Percentiles rank a stretch among this genome's conserved stretches.
Conservation (phyloP, 2,113 vertebrate genomes). For the Gallinago jamesoni region DNA sequence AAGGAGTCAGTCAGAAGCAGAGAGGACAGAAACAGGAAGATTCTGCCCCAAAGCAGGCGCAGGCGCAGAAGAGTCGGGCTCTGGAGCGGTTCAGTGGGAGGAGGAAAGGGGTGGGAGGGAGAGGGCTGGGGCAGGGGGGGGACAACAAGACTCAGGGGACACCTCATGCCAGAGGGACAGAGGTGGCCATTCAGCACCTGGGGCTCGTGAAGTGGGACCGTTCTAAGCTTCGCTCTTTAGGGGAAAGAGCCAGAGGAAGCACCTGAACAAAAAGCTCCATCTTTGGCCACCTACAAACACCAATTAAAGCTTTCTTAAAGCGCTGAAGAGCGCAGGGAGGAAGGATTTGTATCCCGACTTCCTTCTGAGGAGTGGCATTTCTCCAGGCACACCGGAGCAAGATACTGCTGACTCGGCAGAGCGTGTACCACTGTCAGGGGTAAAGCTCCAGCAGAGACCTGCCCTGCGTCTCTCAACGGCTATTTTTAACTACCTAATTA, state of each 20-base stretch:
- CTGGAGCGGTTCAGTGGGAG: neutral
- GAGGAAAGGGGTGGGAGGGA: neutral
- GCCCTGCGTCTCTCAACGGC: neutral
- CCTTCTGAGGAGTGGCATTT: neutral
- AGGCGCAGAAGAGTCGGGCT: neutral
- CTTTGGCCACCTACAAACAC: neutral
- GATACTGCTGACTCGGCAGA: neutral
- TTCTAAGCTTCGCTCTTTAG: neutral
- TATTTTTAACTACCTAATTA: neutral
- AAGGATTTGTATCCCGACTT: neutral
- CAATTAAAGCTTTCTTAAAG: fast-evolving
- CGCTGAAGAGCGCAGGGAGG: neutral
- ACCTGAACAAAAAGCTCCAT: neutral
- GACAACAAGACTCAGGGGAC: fast-evolving
- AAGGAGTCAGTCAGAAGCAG: constrained; percentile 88
- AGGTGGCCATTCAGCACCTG: fast-evolving
- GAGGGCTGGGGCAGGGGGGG: neutral
- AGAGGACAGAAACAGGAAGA: constrained; percentile 70
- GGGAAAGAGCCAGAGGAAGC: neutral
- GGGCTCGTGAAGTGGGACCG: fast-evolving
- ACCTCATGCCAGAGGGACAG: fast-evolving
- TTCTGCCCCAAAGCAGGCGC: constrained; percentile 29
- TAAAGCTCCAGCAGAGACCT: neutral
- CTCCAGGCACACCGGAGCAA: neutral
- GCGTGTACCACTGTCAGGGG: neutral